These are phyloP conservation scores for Charaxes varanes DNA, from an alignment of 1,140 invertebrate genomes.

Conservation along the genomic window DNA sequence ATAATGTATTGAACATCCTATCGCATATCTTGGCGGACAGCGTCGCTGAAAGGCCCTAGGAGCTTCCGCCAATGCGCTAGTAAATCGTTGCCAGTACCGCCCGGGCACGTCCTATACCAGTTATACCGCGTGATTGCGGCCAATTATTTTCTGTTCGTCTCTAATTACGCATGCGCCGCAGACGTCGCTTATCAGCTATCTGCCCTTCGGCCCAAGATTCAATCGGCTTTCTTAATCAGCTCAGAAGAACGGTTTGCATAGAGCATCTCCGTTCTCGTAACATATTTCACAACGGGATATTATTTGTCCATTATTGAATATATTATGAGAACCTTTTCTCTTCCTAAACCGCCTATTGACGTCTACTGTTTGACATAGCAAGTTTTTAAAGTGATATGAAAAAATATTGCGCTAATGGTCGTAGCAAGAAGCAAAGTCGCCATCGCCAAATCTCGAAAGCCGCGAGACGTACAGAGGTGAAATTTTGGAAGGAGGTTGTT, in stretches of 20 bases:
- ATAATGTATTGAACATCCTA: conserved; percentile 2
- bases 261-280: conserved; percentile 36
- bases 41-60: conserved; percentile 13
- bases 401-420: conserved; percentile 1
- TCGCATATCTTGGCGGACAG: conserved; percentile 11
- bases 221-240: conserved; percentile 65
- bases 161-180: conserved; percentile 71
- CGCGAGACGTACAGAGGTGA: too few species aligned
- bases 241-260: conserved; percentile 55
- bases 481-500: too few species aligned
- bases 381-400: too few species aligned
- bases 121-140: conserved; percentile 61
- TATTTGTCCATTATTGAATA: too few species aligned
- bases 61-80: conserved; percentile 33
- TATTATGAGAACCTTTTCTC: too few species aligned
- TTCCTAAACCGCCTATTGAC: too few species aligned
- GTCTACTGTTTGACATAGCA: too few species aligned
- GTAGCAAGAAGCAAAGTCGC: background rate
- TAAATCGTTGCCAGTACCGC: conserved; percentile 24
- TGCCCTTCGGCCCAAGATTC: conserved; percentile 69
- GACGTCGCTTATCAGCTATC: conserved; percentile 63
- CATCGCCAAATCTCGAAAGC: too few species aligned
- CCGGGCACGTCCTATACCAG: conserved; percentile 49
- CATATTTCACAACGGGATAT: conserved; percentile 21
- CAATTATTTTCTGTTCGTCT: conserved; percentile 74